Evolutionary conservation across 2,797 vertebrate genomes (phyloP), one percentile per base, ranked within the genome.

Genomic region (Leptatherina wallacei): DNA sequence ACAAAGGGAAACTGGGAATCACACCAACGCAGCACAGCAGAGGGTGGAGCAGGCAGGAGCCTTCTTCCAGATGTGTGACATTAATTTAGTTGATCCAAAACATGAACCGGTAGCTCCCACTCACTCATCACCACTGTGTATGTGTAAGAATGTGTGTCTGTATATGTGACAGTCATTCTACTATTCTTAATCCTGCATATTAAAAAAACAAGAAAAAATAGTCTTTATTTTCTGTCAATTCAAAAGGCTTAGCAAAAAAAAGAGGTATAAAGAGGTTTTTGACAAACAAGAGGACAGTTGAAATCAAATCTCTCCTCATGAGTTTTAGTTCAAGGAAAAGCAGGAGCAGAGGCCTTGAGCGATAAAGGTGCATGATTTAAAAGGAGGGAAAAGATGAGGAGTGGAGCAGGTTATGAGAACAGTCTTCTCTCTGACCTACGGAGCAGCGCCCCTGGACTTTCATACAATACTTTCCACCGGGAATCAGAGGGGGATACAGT

Each of bases 91-190:
- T 89, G 86, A 91, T 93, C 87, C 88, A 90, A 89, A 93, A 93
- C 92, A 93, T 92, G 92, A 92, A 92, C 90, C 90, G 89, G 92
- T 92, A 92, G 92, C 91, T 93, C 92, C 91, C 91, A 91, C 92
- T 92, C 91, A 87, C 85, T 91, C 85, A 80, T 81, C 85, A 87
- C 84, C 24, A 32, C 69, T 60, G 32, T 75, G 55, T 75, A 30
- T 71, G 69, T 74, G 58, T 75, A 62, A 66, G 73, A 33, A 69
- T 49, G 58, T 61, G 61, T 60, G 54, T 54, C 54, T 58, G 64
- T 72, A 30, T 36, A 54, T 55, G 18, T 68, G 77, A 32, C 12
- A 42, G 78, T 52, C 13, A 62, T 61, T 77, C 22, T 22, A 38
- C 22, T 59, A 35, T 51, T 42, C 66, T 73, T 64, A 14, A n/a